Conservation (phyloP, 2,113 vertebrate species). For the Mohoua ochrocephala region DNA sequence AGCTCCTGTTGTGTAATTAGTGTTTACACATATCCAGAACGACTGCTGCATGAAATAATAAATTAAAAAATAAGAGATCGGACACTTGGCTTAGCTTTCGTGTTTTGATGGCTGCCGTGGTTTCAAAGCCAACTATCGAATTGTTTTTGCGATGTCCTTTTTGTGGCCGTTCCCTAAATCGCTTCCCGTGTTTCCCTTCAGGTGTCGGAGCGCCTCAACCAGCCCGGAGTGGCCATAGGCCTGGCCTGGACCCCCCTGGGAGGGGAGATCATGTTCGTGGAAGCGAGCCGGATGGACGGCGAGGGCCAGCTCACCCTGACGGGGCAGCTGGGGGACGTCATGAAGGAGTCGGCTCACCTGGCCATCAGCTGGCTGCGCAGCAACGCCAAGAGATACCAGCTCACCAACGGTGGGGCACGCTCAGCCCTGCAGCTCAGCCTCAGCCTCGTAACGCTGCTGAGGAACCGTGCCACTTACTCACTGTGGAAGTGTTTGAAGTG, state of each 20-base stretch:
- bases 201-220: slow-evolving; percentile 90
- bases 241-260: slow-evolving; percentile 94
- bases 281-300: slow-evolving; percentile 93
- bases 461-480: accelerated
- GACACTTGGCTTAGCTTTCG: neutral
- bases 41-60: neutral
- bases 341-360: slow-evolving; percentile 96
- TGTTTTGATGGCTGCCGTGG: neutral
- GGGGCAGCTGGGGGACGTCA: slow-evolving; percentile 90
- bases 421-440: no score
- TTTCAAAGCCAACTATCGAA: neutral
- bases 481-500: accelerated
- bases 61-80: neutral
- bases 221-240: slow-evolving; percentile 92
- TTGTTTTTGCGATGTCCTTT: neutral
- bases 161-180: accelerated
- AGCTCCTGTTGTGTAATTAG: neutral
- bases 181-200: slow-evolving; percentile 7
- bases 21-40: neutral
- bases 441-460: no score
- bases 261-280: slow-evolving; percentile 97
- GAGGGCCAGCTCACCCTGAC: slow-evolving; percentile 94
- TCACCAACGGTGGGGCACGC: slow-evolving; percentile 81
- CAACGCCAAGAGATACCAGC: slow-evolving; percentile 87
- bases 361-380: slow-evolving; percentile 96